These are phyloP conservation scores for Limenitis camilla DNA, from an alignment of 2,888 invertebrate species.

Conservation along the genomic window DNA sequence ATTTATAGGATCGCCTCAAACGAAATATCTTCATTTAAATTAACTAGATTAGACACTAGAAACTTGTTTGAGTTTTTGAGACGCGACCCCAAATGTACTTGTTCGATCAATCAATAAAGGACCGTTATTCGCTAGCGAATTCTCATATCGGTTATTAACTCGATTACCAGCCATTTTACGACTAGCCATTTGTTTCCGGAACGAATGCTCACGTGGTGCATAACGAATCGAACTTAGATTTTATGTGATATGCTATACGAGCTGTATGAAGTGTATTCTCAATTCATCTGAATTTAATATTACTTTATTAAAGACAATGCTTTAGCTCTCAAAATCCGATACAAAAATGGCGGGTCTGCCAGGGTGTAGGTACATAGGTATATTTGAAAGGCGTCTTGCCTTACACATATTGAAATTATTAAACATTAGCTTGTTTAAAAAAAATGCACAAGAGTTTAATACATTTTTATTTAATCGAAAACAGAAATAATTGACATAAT, in stretches of 20 bases:
- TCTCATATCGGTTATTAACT: conserved; percentile 33
- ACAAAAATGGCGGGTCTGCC: too few relatives aligned
- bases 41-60: conserved; percentile 8
- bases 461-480: too few relatives aligned
- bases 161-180: conserved; percentile 37
- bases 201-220: conserved; percentile 44
- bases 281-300: too few relatives aligned
- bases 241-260: conserved; percentile 20
- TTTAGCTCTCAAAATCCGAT: too few relatives aligned
- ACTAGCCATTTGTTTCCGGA: conserved; percentile 36
- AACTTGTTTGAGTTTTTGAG: conserved; percentile 13
- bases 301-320: too few relatives aligned
- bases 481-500: too few relatives aligned
- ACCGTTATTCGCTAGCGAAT: conserved; percentile 27
- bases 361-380: too few relatives aligned
- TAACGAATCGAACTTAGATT: conserved; percentile 45
- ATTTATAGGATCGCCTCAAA: neutral
- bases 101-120: conserved; percentile 19
- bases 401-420: too few relatives aligned
- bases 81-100: conserved; percentile 21
- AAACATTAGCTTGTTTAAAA: too few relatives aligned
- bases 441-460: too few relatives aligned
- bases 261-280: too few relatives aligned
- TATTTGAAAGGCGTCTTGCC: too few relatives aligned
- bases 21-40: conserved; percentile 8